Conservation (phyloP, 2,888 invertebrate species). For the Pecten maximus region DNA sequence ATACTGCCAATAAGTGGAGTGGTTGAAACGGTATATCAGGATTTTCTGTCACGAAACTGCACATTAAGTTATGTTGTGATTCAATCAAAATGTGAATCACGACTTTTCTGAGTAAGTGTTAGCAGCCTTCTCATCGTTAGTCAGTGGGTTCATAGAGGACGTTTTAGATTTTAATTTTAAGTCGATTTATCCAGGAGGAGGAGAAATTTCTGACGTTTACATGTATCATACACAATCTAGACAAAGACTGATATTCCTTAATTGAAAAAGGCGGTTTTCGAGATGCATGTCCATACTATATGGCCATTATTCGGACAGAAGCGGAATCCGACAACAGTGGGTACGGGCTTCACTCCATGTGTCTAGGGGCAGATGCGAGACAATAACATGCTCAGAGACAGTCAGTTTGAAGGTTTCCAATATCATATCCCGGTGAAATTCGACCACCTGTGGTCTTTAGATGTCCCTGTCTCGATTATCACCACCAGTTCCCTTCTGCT, state of each 20-base stretch:
- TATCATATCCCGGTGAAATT: background rate
- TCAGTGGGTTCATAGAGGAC: background rate
- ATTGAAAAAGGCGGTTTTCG: conserved; percentile 17
- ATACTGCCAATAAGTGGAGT: background rate
- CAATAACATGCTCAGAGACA: background rate
- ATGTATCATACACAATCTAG: background rate
- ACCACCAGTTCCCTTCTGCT: background rate
- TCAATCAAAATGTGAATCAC: background rate
- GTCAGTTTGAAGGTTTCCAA: background rate
- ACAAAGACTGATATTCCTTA: background rate
- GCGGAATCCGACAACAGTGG: background rate
- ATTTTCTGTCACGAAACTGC: background rate
- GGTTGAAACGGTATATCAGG: background rate
- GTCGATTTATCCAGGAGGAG: background rate
- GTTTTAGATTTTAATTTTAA: background rate
- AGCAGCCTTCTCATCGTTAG: background rate
- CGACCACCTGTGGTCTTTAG: conserved; percentile 20
- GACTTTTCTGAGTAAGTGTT: conserved; percentile 17
- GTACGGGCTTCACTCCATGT: background rate
- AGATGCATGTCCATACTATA: background rate
- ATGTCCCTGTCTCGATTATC: background rate
- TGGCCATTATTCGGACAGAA: background rate
- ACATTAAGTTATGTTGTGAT: background rate
- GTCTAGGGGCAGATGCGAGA: conserved; percentile 24
- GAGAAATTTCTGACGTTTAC: background rate